phyloP scores from a whole-genome alignment of 2,888 invertebrate genomes.

The Zelleria hepariella region DNA sequence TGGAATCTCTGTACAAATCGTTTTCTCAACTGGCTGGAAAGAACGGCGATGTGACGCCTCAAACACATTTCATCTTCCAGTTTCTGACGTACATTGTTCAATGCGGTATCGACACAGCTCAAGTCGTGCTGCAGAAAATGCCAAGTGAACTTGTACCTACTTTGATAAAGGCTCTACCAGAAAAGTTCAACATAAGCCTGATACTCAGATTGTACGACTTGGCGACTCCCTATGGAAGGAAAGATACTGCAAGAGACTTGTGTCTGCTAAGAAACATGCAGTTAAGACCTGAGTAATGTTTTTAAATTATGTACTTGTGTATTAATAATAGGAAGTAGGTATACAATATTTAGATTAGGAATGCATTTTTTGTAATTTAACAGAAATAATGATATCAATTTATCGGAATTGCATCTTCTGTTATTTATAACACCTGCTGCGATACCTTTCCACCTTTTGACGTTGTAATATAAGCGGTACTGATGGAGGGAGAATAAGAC shows the following conservation, averaged over 20 bases:
- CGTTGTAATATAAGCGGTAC: too few relatives aligned
- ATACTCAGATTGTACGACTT: slow-evolving; percentile 86
- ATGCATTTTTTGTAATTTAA: too few relatives aligned
- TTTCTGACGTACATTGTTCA: slow-evolving; percentile 82
- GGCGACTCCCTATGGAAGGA: slow-evolving; percentile 80
- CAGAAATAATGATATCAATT: not conserved
- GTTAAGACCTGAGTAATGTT: slow-evolving; percentile 66
- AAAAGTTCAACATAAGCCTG: slow-evolving; percentile 80
- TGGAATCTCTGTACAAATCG: slow-evolving; percentile 79
- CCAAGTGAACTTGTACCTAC: slow-evolving; percentile 83
- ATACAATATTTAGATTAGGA: too few relatives aligned
- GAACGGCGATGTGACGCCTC: slow-evolving; percentile 85
- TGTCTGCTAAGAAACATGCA: slow-evolving; percentile 88
- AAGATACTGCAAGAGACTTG: slow-evolving; percentile 88
- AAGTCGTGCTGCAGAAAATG: slow-evolving; percentile 80
- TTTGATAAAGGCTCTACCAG: slow-evolving; percentile 84
- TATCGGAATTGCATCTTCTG: too few relatives aligned
- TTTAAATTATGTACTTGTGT: not conserved
- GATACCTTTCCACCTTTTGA: too few relatives aligned
- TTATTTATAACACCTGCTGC: too few relatives aligned
- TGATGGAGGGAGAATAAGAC: too few relatives aligned
- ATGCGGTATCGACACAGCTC: slow-evolving; percentile 80
- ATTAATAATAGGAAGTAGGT: not conserved
- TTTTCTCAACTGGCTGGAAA: slow-evolving; percentile 79
- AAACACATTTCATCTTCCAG: slow-evolving; percentile 86